Evolutionary conservation across 30 jellyfish, hydroid and myxozoan genomes (phyloP), one percentile per base, ranked within the genome.

Genomic region (Cassiopea xamachana): DNA sequence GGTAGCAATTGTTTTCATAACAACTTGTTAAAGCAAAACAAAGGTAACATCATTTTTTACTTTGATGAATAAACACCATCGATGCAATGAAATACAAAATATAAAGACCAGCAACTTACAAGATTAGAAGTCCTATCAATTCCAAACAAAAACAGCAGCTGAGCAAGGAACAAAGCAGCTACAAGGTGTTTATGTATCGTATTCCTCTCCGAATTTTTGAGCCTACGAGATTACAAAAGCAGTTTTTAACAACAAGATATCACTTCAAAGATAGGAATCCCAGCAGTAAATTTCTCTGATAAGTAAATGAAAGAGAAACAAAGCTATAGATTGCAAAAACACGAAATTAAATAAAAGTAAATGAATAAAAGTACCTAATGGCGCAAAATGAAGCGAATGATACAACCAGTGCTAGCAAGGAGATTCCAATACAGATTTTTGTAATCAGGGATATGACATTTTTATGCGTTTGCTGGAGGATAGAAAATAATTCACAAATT

Each of bases 131-230:
- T 82, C 91, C 58, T 80, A 79, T 93, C 96, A 46, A 93, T 80
- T 12, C 97, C 97, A 68, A 76, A 75, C 58, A 93, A 27, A 79
- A 93, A 93, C 39, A 93, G 60, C 58, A 82, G 46, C 59, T 93
- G 94, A 16, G 98, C 96, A 55, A 93, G 10, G 83, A 93, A 93
- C 85, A 93, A 78, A 0, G 97, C 96, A 62, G 76, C 81, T 14
- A 64, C 89, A 10, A 93, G 88, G 69, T 87, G 69, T 59, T 87
- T 78, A 75, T 93, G 98, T 18, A 88, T 80, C 59, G 94, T 79
- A 70, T 73, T 93, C 5, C 98, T 80, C 18, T 70, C 69, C 17
- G 98, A 87, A 7, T 88, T 91, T 46, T 87, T 47, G 46, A 87
- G 59, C n/a, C 98, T 93, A 68, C 73, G 69, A 72, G 50, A 27